Conservation (phyloP, 2,113 vertebrate species). For the Henicopernis longicauda region DNA sequence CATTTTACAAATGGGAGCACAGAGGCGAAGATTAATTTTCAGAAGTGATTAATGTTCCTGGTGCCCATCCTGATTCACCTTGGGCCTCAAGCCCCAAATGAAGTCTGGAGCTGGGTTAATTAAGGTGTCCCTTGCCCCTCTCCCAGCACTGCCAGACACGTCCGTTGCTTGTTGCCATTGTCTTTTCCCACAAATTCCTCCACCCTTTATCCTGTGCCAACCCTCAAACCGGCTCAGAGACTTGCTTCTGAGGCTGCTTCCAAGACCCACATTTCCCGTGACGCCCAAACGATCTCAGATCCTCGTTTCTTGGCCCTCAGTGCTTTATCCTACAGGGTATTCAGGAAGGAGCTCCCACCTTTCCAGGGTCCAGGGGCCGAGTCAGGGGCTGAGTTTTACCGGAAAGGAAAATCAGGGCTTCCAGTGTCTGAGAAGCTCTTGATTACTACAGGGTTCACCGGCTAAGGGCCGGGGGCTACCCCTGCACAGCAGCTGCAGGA, state of each 20-base stretch:
- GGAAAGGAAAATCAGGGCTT: not conserved
- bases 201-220: conserved; percentile 31
- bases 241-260: not conserved
- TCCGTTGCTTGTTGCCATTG: not conserved
- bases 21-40: not conserved
- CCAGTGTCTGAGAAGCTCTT: accelerated
- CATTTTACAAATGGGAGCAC: not conserved
- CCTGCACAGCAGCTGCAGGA: accelerated
- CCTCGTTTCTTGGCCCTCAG: not conserved
- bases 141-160: not conserved
- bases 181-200: conserved; percentile 31
- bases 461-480: accelerated
- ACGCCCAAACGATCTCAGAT: not conserved
- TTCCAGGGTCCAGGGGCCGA: too few species aligned
- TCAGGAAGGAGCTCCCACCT: not conserved
- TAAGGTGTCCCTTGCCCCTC: not conserved
- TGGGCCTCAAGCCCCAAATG: not conserved
- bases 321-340: accelerated
- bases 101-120: conserved; percentile 4
- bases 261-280: not conserved
- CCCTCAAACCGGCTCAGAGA: conserved; percentile 28
- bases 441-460: accelerated
- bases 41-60: conserved; percentile 10
- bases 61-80: not conserved
- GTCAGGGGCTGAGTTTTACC: not conserved